A percentile compares a stretch with the other conserved stretches of the same genome.
Conservation (phyloP, 2,888 invertebrate species). For the Ochlodes sylvanus region DNA sequence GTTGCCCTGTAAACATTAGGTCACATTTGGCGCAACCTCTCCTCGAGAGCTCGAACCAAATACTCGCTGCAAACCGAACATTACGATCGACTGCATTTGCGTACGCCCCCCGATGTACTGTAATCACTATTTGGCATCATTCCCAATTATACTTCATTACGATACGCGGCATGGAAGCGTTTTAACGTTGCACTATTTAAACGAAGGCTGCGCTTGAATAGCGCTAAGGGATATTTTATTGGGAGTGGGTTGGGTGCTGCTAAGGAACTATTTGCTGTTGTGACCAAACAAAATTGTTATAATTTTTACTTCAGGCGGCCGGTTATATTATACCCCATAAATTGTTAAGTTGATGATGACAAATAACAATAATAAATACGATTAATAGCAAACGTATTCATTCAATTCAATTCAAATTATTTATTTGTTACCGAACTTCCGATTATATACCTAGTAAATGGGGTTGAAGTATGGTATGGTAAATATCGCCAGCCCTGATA, state of each 20-base stretch:
- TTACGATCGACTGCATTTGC: slow-evolving; percentile 36
- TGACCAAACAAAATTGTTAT: neutral
- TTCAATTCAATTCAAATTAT: no score
- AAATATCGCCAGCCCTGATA: no score
- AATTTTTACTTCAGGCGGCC: no score
- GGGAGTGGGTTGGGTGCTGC: neutral
- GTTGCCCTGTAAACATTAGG: slow-evolving; percentile 4
- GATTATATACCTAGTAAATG: no score
- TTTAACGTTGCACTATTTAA: slow-evolving; percentile 24
- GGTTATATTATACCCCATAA: no score
- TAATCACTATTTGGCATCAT: slow-evolving; percentile 37
- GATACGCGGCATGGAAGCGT: slow-evolving; percentile 31
- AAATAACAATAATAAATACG: no score
- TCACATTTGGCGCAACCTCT: slow-evolving; percentile 30
- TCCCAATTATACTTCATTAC: slow-evolving; percentile 39
- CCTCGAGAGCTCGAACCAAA: slow-evolving; percentile 11
- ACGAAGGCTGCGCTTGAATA: neutral
- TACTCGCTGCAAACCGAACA: slow-evolving; percentile 22
- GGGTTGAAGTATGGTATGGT: no score
- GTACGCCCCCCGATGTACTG: slow-evolving; percentile 20
- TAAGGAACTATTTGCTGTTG: neutral
- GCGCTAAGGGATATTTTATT: slow-evolving; percentile 1
- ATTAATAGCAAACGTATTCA: no score
- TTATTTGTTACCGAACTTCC: no score
- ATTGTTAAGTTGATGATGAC: no score